Evolutionary conservation across 2,888 invertebrate species (phyloP).

Genomic region (Cyrtodaria siliqua): DNA sequence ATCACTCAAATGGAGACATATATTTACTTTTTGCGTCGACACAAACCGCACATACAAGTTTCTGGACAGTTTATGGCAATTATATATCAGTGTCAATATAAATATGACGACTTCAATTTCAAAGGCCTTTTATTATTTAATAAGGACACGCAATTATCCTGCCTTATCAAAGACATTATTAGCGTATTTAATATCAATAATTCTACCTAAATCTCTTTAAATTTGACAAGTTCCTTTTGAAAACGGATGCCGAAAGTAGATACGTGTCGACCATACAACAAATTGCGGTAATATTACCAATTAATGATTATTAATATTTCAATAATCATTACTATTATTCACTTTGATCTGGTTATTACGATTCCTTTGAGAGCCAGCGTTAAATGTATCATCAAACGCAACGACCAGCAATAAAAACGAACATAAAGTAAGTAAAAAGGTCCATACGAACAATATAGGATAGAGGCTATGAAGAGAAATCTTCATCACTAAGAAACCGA

Average conservation of each 20-base stretch:
- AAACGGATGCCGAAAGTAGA: constrained; percentile 15
- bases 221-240: constrained; percentile 4
- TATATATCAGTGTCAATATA: too few relatives aligned
- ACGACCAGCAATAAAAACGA: too few relatives aligned
- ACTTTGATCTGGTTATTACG: constrained; percentile 34
- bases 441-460: too few relatives aligned
- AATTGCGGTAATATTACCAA: constrained; percentile 43
- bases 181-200: constrained; percentile 1
- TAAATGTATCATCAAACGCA: constrained; percentile 2
- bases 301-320: constrained; percentile 47
- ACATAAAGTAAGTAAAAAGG: too few relatives aligned
- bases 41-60: too few relatives aligned
- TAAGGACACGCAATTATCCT: not conserved
- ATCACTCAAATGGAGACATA: too few relatives aligned
- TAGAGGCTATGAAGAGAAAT: too few relatives aligned
- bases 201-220: constrained; percentile 9
- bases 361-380: constrained; percentile 12
- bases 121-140: not conserved
- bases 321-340: constrained; percentile 21
- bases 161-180: not conserved
- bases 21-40: too few relatives aligned
- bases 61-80: too few relatives aligned
- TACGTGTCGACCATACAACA: constrained; percentile 17
- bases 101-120: not conserved
- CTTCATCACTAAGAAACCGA: too few relatives aligned